phyloP scores from a whole-genome alignment of 2,797 vertebrate genomes.

The Peromyscus eremicus region DNA sequence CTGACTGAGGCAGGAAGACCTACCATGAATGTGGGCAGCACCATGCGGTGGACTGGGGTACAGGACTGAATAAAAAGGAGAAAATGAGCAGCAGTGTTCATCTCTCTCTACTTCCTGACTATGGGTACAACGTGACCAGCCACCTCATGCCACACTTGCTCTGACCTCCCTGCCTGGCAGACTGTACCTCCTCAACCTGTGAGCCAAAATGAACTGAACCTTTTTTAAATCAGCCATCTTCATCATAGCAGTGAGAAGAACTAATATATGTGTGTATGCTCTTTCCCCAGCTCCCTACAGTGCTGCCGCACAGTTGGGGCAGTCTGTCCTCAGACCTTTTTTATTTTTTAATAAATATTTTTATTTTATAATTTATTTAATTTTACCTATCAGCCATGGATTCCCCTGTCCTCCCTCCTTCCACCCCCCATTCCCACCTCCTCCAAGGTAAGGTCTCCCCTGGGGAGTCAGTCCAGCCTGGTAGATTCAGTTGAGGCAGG shows the following conservation, averaged over 20 bases:
- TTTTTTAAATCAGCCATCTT: not conserved
- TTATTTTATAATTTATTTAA: no score
- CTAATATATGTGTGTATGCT: rapidly evolving
- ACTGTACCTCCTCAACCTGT: not conserved
- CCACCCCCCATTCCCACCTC: no score
- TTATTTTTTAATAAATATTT: no score
- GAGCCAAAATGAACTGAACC: not conserved
- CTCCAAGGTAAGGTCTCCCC: no score
- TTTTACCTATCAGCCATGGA: no score
- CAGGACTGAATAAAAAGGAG: not conserved
- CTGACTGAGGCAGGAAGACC: not conserved
- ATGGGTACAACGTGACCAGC: no score
- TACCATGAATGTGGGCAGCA: not conserved
- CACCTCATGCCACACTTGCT: not conserved
- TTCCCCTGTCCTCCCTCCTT: no score
- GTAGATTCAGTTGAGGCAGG: no score
- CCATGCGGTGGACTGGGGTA: not conserved
- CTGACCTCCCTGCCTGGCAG: no score
- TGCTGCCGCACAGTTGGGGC: not conserved
- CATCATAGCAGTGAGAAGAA: not conserved
- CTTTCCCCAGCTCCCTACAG: not conserved
- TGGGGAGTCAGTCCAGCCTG: no score
- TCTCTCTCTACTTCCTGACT: not conserved
- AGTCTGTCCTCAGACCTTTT: not conserved
- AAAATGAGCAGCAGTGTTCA: no score